Evolutionary conservation across 2,888 invertebrate genomes (phyloP), one percentile per base, ranked within the genome.

Genomic region (Polyommatus icarus): DNA sequence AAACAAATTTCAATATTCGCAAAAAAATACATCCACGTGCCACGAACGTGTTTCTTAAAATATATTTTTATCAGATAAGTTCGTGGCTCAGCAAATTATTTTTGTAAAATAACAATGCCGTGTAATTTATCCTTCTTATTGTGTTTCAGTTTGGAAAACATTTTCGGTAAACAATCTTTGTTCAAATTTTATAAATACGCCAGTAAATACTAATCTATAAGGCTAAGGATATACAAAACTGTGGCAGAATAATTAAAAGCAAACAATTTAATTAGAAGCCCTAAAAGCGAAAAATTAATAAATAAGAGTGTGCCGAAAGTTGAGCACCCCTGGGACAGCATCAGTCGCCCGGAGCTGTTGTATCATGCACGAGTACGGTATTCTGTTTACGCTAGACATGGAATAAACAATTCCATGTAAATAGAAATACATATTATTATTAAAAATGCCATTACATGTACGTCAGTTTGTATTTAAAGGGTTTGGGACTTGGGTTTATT

Each of bases 311-410:
- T 20, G 78, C 83, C 82, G 83, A 87, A 83, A 81, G 90, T 91
- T 90, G 77, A 3, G 20, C 1, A 79, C 82, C 83, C 85, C 88
- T 86, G 83, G 24, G 59, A 76, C 84, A 86, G 86, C 87, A 86
- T 84, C 85, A 85, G 86, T 78, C 83, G 86, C 85, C 86, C 87
- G 80, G 84, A 83, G 88, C 89, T 89, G 87, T 88, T 91, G 88
- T 88, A 90, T 89, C 87, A 89, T 90, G 90, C 87, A 89, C 88
- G 88, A 90, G 88, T 88, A 88, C 85, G 88, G 77, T 73, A 54
- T 78, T 71, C 76, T 78, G 61, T 77, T 75, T 71, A 77, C 54
- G 57, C 54, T 71, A 32, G 54, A 77, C 57, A 73, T 73, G 40
- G 73, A 46, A 73, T 73, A 73, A 73, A 73, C 24, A 73, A 40